A percentile compares a stretch with the other conserved stretches of the same genome.
Evolutionary conservation across 2,113 vertebrate genomes (phyloP).

Genomic region (Nesogale talazaci): DNA sequence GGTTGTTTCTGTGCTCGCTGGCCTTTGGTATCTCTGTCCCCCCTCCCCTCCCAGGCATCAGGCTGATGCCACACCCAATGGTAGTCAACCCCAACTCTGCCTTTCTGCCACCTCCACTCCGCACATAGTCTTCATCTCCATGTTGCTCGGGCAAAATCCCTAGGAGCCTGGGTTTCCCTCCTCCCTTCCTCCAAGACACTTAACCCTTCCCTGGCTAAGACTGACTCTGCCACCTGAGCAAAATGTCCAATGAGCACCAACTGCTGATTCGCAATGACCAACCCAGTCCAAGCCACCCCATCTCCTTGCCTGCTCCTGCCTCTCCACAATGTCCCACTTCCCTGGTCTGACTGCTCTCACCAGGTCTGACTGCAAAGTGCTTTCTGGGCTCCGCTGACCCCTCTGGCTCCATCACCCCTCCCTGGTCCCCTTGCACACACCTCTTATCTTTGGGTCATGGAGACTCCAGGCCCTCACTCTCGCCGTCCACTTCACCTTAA

Average conservation of each 20-base stretch:
- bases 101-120: too few species aligned
- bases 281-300: background rate
- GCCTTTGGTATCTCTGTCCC: background rate
- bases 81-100: too few species aligned
- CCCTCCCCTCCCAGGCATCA: background rate
- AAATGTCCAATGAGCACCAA: background rate
- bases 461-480: too few species aligned
- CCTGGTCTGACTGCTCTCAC: background rate
- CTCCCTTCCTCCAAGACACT: background rate
- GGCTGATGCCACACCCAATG: background rate
- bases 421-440: background rate
- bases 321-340: background rate
- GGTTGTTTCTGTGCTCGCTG: background rate
- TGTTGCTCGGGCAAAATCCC: background rate
- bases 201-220: background rate
- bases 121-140: background rate
- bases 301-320: background rate
- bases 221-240: background rate
- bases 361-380: background rate
- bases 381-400: background rate
- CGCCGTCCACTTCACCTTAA: background rate
- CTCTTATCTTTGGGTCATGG: background rate
- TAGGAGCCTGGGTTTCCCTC: background rate
- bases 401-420: background rate
- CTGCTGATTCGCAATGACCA: background rate